Evolutionary conservation across 2,888 invertebrate species (phyloP).

Genomic region (Leptopterna dolabrata): DNA sequence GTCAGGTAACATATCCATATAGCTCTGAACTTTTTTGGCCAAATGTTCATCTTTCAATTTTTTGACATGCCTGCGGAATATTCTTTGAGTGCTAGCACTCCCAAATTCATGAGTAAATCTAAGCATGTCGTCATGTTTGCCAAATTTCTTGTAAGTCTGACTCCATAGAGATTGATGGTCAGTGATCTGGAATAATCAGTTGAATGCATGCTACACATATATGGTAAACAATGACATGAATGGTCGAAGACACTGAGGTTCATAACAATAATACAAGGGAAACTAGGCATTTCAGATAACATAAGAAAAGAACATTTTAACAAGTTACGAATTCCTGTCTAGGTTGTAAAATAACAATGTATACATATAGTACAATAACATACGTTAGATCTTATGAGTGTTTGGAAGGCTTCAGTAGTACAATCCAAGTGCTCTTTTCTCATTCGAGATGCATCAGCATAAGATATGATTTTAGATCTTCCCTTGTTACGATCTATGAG

Average conservation of each 20-base stretch:
- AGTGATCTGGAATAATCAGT: slow-evolving; percentile 62
- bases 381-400: slow-evolving; percentile 76
- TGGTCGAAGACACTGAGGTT: too few species aligned
- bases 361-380: not conserved
- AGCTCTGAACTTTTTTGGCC: slow-evolving; percentile 79
- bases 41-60: slow-evolving; percentile 85
- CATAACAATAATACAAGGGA: too few species aligned
- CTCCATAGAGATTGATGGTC: slow-evolving; percentile 85
- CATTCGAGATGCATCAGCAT: slow-evolving; percentile 85
- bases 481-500: slow-evolving; percentile 91
- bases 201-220: not conserved
- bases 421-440: slow-evolving; percentile 90
- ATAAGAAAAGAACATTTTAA: too few species aligned
- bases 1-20: slow-evolving; percentile 81
- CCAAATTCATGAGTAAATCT: slow-evolving; percentile 92
- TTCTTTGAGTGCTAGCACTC: slow-evolving; percentile 73
- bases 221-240: not conserved
- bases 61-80: slow-evolving; percentile 83
- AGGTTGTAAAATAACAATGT: not conserved
- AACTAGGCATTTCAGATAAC: too few species aligned
- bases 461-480: slow-evolving; percentile 77
- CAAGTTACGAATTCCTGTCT: too few species aligned
- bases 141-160: slow-evolving; percentile 85
- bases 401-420: slow-evolving; percentile 90
- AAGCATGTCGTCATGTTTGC: slow-evolving; percentile 88